Conservation (phyloP, 2,888 invertebrate species). For the Magallana nippona region DNA sequence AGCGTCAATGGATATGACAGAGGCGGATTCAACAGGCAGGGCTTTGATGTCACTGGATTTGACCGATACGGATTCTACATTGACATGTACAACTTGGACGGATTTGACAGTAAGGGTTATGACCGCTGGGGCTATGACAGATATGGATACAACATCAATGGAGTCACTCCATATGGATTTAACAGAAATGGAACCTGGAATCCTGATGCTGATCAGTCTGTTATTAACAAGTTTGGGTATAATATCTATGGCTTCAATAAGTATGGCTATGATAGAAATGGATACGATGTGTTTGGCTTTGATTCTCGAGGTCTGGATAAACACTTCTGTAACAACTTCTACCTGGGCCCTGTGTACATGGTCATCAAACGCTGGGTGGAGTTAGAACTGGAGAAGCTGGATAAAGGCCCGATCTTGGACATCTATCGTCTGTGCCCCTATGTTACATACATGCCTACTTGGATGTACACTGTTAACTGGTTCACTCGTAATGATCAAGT, state of each 20-base stretch:
- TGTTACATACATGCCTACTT: slow-evolving; percentile 61
- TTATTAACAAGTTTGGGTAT: slow-evolving; percentile 70
- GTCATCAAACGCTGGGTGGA: slow-evolving; percentile 71
- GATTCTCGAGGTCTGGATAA: slow-evolving; percentile 71
- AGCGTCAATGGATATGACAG: slow-evolving; percentile 71
- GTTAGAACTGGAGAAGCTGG: slow-evolving; percentile 62
- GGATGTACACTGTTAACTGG: slow-evolving; percentile 70
- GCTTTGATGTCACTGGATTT: slow-evolving; percentile 74
- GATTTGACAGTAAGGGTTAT: slow-evolving; percentile 74
- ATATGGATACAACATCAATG: slow-evolving; percentile 75
- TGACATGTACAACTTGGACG: slow-evolving; percentile 76
- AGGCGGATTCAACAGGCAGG: slow-evolving; percentile 70
- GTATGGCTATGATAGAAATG: slow-evolving; percentile 74
- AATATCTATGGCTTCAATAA: slow-evolving; percentile 72
- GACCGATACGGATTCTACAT: slow-evolving; percentile 72
- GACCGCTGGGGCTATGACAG: slow-evolving; percentile 75
- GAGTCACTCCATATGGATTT: slow-evolving; percentile 71
- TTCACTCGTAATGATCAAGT: slow-evolving; percentile 64
- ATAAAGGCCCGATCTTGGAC: slow-evolving; percentile 60
- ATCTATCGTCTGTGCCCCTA: slow-evolving; percentile 70
- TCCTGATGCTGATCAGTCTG: slow-evolving; percentile 47
- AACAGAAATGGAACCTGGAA: slow-evolving; percentile 66
- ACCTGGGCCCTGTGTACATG: slow-evolving; percentile 74
- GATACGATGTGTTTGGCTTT: slow-evolving; percentile 77
- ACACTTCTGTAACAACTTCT: slow-evolving; percentile 72